Evolutionary conservation across 2,113 vertebrate species (phyloP), one percentile per base, ranked within the genome.

Genomic region (Actinemys pallida): DNA sequence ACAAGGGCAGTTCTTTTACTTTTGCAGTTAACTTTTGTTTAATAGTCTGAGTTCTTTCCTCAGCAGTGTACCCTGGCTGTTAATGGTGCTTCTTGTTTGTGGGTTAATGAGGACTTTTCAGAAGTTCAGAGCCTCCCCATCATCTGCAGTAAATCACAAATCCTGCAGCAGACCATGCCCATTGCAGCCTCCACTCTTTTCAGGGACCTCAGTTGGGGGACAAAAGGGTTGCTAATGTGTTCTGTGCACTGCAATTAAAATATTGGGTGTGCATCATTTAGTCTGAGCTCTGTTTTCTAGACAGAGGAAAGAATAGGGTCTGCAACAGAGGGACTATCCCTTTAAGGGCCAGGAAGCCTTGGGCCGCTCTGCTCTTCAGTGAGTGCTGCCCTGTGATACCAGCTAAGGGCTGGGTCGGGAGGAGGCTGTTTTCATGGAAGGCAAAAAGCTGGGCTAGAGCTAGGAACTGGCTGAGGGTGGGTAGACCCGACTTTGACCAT

Each of bases 101-200:
- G 56, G 56, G 4, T 45, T 86, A 80, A 50, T 52, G 35, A 50
- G 35, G 6, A 10, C 93, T 92, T 89, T 22, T 53, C 8, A 35
- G 50, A 90, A 22, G 1, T 42, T 89, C 20, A 39, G 35, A 81
- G 35, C 11, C 39, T 0, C n/a, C 72, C 39, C 0, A 81, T 72
- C 89, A 65, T 31, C 53, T 79, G 14, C 85, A 50, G 47, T 47
- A 76, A 42, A 39, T 56, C 31, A 80, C 31, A 84, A 25, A 86
- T 14, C 6, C 39, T 12, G 13, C 39, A 92, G 78, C 4, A 50
- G 12, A 79, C 7, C 24, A 90, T 56, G 10, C 84, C 80, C 8
- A 76, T 54, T 62, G 31, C 80, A 85, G 29, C 13, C 42, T 75
- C 13, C 25, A 50, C 4, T n/a, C 31, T 27, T 80, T 83, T 20